Evolutionary conservation across 2,113 vertebrate species (phyloP), one percentile per base, ranked within the genome.

Genomic region (Hepsetus odoe): DNA sequence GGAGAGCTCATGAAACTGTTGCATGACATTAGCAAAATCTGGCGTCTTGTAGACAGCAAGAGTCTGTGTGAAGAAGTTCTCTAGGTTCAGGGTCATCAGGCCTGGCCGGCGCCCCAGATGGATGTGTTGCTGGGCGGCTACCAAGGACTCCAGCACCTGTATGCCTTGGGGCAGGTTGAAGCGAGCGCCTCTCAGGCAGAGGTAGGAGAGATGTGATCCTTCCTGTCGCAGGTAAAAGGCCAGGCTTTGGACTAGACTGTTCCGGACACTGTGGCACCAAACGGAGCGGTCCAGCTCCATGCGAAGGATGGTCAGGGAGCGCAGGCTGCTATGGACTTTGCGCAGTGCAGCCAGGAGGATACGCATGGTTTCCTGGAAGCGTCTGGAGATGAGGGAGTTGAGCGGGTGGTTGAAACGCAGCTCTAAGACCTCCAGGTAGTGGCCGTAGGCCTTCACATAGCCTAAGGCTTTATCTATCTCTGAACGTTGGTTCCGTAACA

Each of bases 151-250:
- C 30, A 93, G 89, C 53, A 94, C 72, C 5, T 84, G 66, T 33
- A 91, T 91, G 72, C 93, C 93, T 74, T 92, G 90, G 73, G 87
- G 87, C 77, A 91, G 79, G 0, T 82, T 90, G 78, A 92, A 78
- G 81, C 90, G 82, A 20, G 91, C 89, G 11, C 90, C 91, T 76
- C 88, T 88, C 58, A 94, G 85, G 80, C 85, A 91, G 46, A 94
- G 85, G 44, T 80, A 85, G 51, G 86, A 80, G 64, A 94, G 86
- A 1, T 80, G 86, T 28, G 80, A 89, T 79, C 90, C 85, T 79
- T 85, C 83, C 53, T 83, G 91, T 68, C 81, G 90, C 42, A 93
- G 80, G 79, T 93, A 94, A 44, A 82, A 81, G 69, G 86, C 80
- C 72, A 94, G 68, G 44, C 80, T 91, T 68, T 86, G 90, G 58